A percentile compares a stretch with the other conserved stretches of the same genome.
phyloP scores from a whole-genome alignment of 1,140 invertebrate species.

The Babylonia areolata region DNA sequence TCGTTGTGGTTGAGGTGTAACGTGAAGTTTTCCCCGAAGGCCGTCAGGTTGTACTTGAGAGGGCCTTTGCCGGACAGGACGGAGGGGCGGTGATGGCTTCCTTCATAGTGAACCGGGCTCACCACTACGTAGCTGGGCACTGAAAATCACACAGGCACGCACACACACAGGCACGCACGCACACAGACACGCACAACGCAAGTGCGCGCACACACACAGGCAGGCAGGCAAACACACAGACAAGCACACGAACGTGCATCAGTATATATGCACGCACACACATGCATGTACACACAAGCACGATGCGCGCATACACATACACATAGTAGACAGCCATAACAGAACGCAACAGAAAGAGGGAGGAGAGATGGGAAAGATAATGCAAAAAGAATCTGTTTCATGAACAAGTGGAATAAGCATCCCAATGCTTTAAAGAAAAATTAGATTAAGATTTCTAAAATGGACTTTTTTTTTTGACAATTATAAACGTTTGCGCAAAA shows the following conservation, averaged over 20 bases:
- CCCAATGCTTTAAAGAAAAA: too few relatives aligned
- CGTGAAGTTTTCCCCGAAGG: conserved; percentile 47
- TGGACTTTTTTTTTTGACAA: too few relatives aligned
- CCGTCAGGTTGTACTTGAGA: conserved; percentile 35
- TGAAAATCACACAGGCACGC: conserved; percentile 15
- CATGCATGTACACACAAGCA: neutral
- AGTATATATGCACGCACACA: neutral
- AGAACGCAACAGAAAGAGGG: too few relatives aligned
- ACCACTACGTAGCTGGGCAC: conserved; percentile 35
- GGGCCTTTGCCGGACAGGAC: neutral
- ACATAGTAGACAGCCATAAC: neutral
- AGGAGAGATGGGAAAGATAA: too few relatives aligned
- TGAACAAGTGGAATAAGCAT: too few relatives aligned
- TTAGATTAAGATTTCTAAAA: too few relatives aligned
- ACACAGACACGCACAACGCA: neutral
- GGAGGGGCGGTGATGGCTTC: neutral
- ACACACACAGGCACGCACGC: neutral
- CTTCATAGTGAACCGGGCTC: neutral
- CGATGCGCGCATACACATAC: neutral
- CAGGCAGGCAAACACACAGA: neutral
- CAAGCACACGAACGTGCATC: neutral
- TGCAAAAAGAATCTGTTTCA: too few relatives aligned
- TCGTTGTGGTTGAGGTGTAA: conserved; percentile 45
- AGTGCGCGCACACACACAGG: too few relatives aligned
- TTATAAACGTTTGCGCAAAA: too few relatives aligned